Base-by-base conservation (phyloP, 1,140 invertebrate species). In the Homalodisca vitripennis region DNA sequence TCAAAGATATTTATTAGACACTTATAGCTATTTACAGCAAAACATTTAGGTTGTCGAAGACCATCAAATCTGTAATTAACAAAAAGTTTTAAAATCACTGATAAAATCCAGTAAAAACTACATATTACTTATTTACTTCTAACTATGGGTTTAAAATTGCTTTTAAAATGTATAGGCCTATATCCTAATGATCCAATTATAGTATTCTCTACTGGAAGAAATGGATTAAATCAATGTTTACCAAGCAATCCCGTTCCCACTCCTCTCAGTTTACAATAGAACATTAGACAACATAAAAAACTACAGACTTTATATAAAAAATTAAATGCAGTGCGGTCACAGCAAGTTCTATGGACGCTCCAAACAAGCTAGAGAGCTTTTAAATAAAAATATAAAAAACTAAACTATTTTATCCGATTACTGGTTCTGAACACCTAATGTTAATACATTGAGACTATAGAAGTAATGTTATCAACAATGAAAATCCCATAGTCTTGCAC, bases 141-240 rank as follows among this genome's bases (percentile, higher is more conserved):
- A 46, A 32, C 55, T 60, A 60, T 60, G 55, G 55, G 55, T 60
- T 60, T 60, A 60, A 60, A 60, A 60, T 60, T 60, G 55, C 55
- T 60, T 60, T n/a, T 60, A 60, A 53, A 60, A 60, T 60, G 55
- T 60, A 60, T 27, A 60, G 48, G 26, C 55, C 55, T 60, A 60
- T 26, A 60, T n/a, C n/a, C 55, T 60, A 60, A 60, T 26, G 24
- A 53, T 60, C 24, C 24, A 24, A 60, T 64, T 24, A 64, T 55
- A n/a, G n/a, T n/a, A n/a, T n/a, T n/a, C n/a, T 66, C 63, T 66
- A 66, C 31, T 22, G 63, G 63, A 64, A 64, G 62, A 66, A 31
- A 66, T 66, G 63, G 30, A 32, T 64, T 32, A 31, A 66, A 22
- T 34, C 6, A 24, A 24, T 3, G 6, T 53, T 12, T 60, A 60